Conservation (phyloP, 2,113 vertebrate genomes). For the Panthera leo region DNA sequence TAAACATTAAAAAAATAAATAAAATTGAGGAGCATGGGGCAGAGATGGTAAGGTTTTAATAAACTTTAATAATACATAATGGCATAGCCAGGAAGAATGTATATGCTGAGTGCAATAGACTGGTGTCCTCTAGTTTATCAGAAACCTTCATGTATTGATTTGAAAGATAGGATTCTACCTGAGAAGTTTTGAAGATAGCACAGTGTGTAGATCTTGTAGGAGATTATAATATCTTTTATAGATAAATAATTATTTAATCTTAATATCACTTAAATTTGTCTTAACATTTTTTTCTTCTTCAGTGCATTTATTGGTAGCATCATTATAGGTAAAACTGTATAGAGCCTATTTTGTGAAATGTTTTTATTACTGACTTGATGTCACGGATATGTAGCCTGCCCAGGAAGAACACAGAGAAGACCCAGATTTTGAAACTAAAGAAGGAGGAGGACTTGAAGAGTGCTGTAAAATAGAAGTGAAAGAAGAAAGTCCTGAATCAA, state of each 20-base stretch:
- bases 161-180: constrained; percentile 28
- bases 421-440: constrained; percentile 82
- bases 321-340: not conserved
- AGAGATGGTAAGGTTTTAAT: constrained; percentile 18
- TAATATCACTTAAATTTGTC: constrained; percentile 16
- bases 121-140: not conserved
- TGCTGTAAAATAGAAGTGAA: constrained; percentile 76
- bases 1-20: not conserved
- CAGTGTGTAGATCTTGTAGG: not conserved
- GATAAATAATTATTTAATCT: constrained; percentile 50
- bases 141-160: not conserved
- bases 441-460: constrained; percentile 82
- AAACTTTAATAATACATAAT: constrained; percentile 21
- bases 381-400: constrained; percentile 82
- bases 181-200: constrained; percentile 9
- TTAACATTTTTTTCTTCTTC: constrained; percentile 8
- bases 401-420: constrained; percentile 91
- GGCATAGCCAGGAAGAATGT: not conserved
- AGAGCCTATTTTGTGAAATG: not conserved
- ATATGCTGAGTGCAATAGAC: not conserved
- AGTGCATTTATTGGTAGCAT: constrained; percentile 25
- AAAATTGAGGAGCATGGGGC: constrained; percentile 22
- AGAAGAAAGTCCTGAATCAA: constrained; percentile 82
- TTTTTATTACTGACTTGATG: constrained; percentile 48
- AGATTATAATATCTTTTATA: constrained; percentile 10